Base-by-base conservation (phyloP, 2,888 invertebrate genomes). In the Amiota communis region DNA sequence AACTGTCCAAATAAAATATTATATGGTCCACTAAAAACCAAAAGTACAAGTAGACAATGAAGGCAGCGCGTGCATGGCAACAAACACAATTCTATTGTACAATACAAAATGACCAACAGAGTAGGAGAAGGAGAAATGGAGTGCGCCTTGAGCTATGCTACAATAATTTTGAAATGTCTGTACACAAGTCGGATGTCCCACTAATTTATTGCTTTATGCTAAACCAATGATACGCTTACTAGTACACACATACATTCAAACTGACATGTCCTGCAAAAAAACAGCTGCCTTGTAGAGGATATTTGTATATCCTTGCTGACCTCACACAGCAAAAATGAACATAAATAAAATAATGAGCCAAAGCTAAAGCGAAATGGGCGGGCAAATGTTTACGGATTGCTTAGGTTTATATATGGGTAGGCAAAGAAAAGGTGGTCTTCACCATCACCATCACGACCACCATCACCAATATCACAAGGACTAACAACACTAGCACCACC, bases 131-230 rank as follows among this genome's bases (percentile, higher is more conserved):
- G 6, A 36, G 36, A 36, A 36, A 36, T 36, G 8, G 47, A 12
- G 67, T 12, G 36, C 71, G 69, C 63, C 67, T 64, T 23, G 23
- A 73, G 70, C 51, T 68, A 57, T 70, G 71, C 80, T 46, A 71
- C 71, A 76, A 76, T 78, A 80, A 75, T 76, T 80, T 73, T 71
- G 53, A 72, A 73, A 70, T 64, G 70, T 72, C 47, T 69, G 72
- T 72, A 77, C 72, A 75, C 75, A 72, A 72, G 76, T 75, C 75
- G 83, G 82, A 83, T 78, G 76, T 79, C 76, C 36, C 78, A 78
- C 80, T 82, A 78, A 80, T 83, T 85, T 83, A 83, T 83, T 76
- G 75, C 69, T 53, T 64, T 74, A 72, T 74, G 73, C 70, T 69
- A 67, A 70, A 17, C 63, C 73, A 70, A 49, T 68, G 72, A 56